These are phyloP conservation scores for Proisotoma minuta DNA, from an alignment of 2,888 invertebrate species.

Conservation along the genomic window DNA sequence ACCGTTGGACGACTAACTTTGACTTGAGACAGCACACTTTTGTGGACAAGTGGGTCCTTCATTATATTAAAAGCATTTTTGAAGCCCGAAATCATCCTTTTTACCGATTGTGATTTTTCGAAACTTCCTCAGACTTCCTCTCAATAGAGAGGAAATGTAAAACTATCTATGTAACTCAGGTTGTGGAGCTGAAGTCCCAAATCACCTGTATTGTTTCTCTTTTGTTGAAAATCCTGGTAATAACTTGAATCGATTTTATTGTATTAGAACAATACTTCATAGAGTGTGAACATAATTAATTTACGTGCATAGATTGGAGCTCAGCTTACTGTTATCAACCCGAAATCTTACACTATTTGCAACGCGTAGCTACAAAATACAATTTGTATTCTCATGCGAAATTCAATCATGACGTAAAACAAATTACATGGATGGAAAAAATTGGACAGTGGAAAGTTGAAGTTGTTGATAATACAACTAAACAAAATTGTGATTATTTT, in stretches of 20 bases:
- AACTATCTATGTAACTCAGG: no score
- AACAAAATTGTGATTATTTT: neutral
- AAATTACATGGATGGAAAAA: constrained; percentile 27
- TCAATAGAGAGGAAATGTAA: no score
- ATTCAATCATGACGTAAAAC: constrained; percentile 30
- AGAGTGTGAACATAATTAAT: neutral
- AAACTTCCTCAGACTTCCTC: no score
- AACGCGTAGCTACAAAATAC: constrained; percentile 25
- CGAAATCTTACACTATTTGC: constrained; percentile 30
- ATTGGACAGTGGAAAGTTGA: constrained; percentile 24
- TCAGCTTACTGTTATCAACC: constrained; percentile 21
- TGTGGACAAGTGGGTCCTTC: no score
- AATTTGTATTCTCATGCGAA: constrained; percentile 25
- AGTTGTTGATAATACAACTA: constrained; percentile 7
- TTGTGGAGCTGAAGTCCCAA: constrained; percentile 26
- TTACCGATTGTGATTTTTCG: no score
- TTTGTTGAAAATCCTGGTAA: constrained; percentile 28
- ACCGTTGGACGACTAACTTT: no score
- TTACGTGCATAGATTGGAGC: constrained; percentile 23
- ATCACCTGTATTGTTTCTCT: constrained; percentile 34
- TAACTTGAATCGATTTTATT: no score
- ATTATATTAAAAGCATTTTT: no score
- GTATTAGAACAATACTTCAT: constrained; percentile 8
- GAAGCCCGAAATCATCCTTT: no score
- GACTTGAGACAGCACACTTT: no score